These are phyloP conservation scores for Dromaius novaehollandiae DNA, from an alignment of 2,113 vertebrate genomes.

Conservation along the genomic window DNA sequence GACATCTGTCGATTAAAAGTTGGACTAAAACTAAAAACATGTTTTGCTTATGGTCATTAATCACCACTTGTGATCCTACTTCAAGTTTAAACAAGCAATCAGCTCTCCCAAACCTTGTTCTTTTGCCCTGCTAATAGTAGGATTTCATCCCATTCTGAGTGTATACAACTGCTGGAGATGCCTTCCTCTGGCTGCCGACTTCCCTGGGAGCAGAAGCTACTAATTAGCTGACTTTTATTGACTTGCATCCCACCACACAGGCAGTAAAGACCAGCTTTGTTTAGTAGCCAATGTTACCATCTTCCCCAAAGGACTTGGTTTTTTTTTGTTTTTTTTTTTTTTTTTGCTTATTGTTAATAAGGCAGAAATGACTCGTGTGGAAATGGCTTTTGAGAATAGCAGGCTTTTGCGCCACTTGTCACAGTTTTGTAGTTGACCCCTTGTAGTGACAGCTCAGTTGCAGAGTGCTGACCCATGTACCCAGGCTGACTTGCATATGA, in stretches of 20 bases:
- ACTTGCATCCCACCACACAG: neutral
- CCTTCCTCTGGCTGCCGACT: neutral
- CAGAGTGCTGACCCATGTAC: neutral
- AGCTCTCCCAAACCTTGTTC: neutral
- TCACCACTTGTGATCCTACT: neutral
- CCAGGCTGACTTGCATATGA: neutral
- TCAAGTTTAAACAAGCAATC: neutral
- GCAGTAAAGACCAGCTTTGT: neutral
- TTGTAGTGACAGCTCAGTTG: neutral
- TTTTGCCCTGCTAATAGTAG: neutral
- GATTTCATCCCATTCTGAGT: neutral
- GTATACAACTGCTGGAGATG: fast-evolving
- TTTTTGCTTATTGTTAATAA: neutral
- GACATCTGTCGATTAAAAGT: neutral
- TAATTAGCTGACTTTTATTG: neutral
- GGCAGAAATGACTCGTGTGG: fast-evolving
- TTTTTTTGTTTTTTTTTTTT: too few relatives aligned
- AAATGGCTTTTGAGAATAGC: neutral
- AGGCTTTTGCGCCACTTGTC: neutral
- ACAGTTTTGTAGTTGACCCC: neutral
- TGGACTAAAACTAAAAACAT: neutral
- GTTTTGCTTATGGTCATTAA: neutral
- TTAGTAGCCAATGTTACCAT: neutral
- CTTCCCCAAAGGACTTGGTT: too few relatives aligned
- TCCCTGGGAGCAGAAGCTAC: neutral